Percentiles rank a stretch among this genome's conserved stretches.
Conservation (phyloP, 2,113 vertebrate species). For the Lasiurus cinereus region DNA sequence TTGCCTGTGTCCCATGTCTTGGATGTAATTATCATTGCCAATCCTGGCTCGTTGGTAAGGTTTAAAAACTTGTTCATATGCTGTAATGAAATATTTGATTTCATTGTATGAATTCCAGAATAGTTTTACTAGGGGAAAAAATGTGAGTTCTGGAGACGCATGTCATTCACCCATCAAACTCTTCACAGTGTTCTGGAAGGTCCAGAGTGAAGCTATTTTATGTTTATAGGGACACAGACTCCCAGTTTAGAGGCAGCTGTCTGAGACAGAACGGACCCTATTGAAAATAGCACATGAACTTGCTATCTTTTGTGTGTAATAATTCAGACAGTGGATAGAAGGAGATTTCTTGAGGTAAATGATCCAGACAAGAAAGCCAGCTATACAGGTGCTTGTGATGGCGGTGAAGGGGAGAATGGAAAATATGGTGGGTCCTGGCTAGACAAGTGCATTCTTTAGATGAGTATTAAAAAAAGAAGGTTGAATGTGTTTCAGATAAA, state of each 20-base stretch:
- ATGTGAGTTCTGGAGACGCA: not conserved
- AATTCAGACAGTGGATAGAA: not conserved
- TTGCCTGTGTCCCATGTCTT: not conserved
- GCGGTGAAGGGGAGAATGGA: not conserved
- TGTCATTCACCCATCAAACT: not conserved
- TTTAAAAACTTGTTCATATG: not conserved
- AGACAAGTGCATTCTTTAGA: rapidly evolving
- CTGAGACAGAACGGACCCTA: rapidly evolving
- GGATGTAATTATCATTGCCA: not conserved
- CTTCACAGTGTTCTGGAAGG: not conserved
- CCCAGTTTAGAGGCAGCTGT: not conserved
- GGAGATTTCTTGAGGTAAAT: not conserved
- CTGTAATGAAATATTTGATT: not conserved
- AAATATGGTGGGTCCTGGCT: not conserved
- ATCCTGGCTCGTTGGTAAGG: not conserved
- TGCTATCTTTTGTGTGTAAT: not conserved
- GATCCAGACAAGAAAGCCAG: not conserved
- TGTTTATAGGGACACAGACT: not conserved
- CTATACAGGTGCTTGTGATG: not conserved
- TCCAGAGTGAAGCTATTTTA: rapidly evolving
- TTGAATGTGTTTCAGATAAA: rapidly evolving
- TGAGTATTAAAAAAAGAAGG: not conserved
- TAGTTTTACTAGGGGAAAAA: not conserved
- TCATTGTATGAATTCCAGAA: not conserved
- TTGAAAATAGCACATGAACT: not conserved